Evolutionary conservation across 2,797 vertebrate genomes (phyloP), one percentile per base, ranked within the genome.

Genomic region (Macropus fuliginosus): DNA sequence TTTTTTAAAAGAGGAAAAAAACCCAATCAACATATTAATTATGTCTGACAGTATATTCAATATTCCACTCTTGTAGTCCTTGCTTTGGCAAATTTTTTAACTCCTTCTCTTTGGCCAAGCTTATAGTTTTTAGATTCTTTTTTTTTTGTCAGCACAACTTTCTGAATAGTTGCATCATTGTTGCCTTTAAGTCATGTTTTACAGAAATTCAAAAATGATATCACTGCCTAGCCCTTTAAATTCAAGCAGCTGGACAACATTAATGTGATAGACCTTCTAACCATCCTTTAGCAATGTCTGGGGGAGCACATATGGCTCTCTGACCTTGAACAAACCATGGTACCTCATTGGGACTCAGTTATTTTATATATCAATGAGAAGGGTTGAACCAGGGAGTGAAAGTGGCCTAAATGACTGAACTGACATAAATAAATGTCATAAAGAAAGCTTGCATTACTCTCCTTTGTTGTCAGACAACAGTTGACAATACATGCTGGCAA

Each of bases 191-290:
- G 34, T 5, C 14, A 66, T n/a, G 3, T 66, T n/a, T n/a, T 66
- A 66, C 31, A 66, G 34, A 96, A 92, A 92, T 92, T 8, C 4
- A 95, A 81, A 95, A 56, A 90, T 27, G 93, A 94, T 62, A 94
- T 92, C 1, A 59, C 31, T 40, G 74, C 54, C 6, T 56, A 96
- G 40, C 54, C 6, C 4, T 46, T 93, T 24, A 8, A 4, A 95
- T 95, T 92, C 10, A 96, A 52, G 21, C 91, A 92, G 28, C 27
- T 16, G 90, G 4, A 14, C n/a, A 91, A 55, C 12, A 89, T 92
- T 92, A 55, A 92, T 93, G 50, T 91, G 59, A 34, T 62, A 62
- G 59, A 62, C 14, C 59, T 62, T 34, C 59, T 34, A 34, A 16
- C 59, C 13, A 34, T 31, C 31, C 31, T 62, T 12, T 12, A 34